Conservation (phyloP, 2,797 vertebrate species). For the Poecile montanus region DNA sequence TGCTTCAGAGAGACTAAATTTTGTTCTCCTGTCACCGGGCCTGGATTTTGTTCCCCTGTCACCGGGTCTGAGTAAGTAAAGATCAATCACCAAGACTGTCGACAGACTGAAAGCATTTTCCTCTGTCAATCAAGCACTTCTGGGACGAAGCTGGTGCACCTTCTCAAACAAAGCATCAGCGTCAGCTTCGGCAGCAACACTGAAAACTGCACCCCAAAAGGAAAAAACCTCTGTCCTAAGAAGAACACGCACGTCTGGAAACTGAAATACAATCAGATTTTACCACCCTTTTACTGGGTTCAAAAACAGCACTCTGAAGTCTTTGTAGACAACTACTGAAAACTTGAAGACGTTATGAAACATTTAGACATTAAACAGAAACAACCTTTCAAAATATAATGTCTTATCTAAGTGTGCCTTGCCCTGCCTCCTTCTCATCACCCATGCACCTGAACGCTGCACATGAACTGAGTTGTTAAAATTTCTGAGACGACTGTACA, state of each 20-base stretch:
- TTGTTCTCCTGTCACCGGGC: neutral
- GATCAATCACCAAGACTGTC: neutral
- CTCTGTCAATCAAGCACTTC: neutral
- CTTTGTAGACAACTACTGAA: neutral
- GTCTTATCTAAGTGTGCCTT: neutral
- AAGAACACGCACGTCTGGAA: neutral
- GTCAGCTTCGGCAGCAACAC: neutral
- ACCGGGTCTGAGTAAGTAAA: neutral
- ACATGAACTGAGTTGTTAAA: neutral
- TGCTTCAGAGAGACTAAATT: neutral
- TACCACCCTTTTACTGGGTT: neutral
- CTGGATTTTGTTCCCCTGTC: neutral
- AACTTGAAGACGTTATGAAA: conserved; percentile 11
- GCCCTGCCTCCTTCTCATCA: neutral
- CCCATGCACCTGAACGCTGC: neutral
- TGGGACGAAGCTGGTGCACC: neutral
- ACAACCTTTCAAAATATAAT: neutral
- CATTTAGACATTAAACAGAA: neutral
- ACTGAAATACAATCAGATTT: neutral
- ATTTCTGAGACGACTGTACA: neutral
- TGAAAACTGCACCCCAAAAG: neutral
- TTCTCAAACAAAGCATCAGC: neutral
- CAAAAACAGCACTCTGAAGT: neutral
- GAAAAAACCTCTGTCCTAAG: neutral
- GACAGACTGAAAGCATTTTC: neutral